phyloP scores from a whole-genome alignment of 2,113 vertebrate genomes.

The Mastomys coucha region DNA sequence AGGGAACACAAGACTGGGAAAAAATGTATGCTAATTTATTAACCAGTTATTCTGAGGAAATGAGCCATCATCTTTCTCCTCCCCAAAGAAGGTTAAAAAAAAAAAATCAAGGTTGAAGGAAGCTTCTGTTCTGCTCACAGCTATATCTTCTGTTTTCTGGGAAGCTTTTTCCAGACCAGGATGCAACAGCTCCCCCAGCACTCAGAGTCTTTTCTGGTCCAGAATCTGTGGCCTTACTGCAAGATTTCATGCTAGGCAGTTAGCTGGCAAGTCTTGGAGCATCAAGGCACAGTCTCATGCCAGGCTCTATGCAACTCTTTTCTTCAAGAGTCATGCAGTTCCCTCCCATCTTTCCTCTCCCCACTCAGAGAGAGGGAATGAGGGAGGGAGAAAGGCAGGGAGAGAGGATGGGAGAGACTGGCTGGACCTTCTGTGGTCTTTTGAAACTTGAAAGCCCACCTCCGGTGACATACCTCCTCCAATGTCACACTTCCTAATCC shows the following conservation, averaged over 20 bases:
- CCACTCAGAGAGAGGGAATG: neutral
- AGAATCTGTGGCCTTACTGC: neutral
- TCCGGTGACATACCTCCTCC: neutral
- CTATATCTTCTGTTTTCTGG: conserved; percentile 27
- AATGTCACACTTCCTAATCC: neutral
- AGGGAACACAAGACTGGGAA: neutral
- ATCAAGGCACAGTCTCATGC: neutral
- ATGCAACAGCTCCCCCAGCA: neutral
- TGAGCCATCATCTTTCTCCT: neutral
- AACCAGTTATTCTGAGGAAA: conserved; percentile 23
- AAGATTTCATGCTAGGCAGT: neutral
- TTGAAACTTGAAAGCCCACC: neutral
- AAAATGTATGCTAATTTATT: neutral
- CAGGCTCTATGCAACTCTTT: neutral
- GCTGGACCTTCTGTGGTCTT: neutral
- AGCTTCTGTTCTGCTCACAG: neutral
- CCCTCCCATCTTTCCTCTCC: neutral
- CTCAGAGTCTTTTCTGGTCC: neutral
- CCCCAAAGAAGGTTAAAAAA: neutral
- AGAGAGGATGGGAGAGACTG: neutral
- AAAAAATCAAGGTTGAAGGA: neutral
- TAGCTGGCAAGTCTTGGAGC: neutral
- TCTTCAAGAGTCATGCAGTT: neutral
- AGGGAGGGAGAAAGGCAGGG: no score
- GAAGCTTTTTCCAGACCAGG: conserved; percentile 30